These are phyloP conservation scores for Cryptotis parvus DNA, from an alignment of 2,113 vertebrate genomes.

Conservation along the genomic window DNA sequence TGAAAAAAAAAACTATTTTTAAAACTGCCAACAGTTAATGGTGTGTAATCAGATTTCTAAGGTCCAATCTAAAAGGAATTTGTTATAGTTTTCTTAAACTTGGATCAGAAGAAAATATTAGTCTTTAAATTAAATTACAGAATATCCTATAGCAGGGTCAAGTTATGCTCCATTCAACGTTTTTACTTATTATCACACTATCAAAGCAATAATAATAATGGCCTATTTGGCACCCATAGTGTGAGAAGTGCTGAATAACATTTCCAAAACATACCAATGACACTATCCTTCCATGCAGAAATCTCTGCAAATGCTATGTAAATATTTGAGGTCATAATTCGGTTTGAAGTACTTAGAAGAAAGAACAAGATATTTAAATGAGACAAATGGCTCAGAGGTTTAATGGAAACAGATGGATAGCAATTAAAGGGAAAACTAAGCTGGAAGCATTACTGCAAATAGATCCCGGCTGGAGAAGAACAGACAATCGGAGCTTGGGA, in stretches of 20 bases:
- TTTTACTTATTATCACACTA: conserved; percentile 26
- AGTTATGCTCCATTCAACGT: not conserved
- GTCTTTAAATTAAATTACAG: conserved; percentile 55
- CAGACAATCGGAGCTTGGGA: not conserved
- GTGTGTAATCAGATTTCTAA: conserved; percentile 49
- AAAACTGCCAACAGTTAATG: not conserved
- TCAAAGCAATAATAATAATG: conserved; percentile 42
- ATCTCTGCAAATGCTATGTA: conserved; percentile 67
- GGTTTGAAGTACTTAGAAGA: conserved; percentile 70
- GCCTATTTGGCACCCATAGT: conserved; percentile 10
- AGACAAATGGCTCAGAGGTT: conserved; percentile 69
- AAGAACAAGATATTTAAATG: conserved; percentile 72
- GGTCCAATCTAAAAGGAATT: conserved; percentile 14
- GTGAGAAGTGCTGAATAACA: conserved; percentile 32
- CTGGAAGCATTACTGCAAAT: conserved; percentile 47
- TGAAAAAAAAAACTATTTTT: not conserved
- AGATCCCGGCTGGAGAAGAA: not conserved
- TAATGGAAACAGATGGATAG: conserved; percentile 78
- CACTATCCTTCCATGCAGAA: conserved; percentile 51
- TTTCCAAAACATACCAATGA: conserved; percentile 50
- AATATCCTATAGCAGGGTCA: conserved; percentile 13
- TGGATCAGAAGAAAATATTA: conserved; percentile 16
- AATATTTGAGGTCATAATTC: conserved; percentile 78
- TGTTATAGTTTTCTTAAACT: conserved; percentile 4
- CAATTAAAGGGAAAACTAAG: conserved; percentile 65